Conservation (phyloP, 2,113 vertebrate species). For the Oreamnos americanus region DNA sequence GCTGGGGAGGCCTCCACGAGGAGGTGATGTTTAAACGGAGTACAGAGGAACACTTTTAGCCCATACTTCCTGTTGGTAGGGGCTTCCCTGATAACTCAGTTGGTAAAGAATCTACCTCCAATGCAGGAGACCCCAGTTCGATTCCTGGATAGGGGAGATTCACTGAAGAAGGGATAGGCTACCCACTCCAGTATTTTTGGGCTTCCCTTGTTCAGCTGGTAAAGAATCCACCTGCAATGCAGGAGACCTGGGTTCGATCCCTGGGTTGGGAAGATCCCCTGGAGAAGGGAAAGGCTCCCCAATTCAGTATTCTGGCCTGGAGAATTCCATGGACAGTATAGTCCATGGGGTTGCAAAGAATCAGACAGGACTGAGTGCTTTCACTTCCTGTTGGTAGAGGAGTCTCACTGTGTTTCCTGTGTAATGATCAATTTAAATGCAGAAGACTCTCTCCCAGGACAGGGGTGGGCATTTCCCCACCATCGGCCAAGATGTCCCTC, state of each 20-base stretch:
- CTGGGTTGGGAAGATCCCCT: not conserved
- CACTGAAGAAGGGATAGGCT: not conserved
- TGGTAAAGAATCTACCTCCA: not conserved
- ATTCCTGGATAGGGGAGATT: not conserved
- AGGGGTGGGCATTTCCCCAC: too few species aligned
- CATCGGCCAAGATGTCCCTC: not conserved
- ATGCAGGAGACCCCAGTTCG: not conserved
- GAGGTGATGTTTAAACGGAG: not conserved
- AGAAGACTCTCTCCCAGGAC: not conserved
- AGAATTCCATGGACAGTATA: not conserved
- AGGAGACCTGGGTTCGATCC: not conserved
- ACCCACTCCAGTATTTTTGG: not conserved
- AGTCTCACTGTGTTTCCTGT: not conserved
- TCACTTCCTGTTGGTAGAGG: not conserved
- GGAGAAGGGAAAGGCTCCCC: not conserved
- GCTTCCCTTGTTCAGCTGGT: not conserved
- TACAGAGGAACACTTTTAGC: not conserved
- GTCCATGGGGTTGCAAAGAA: not conserved
- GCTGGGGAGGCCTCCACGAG: not conserved
- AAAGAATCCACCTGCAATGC: not conserved
- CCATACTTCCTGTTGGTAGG: accelerated
- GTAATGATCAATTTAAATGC: accelerated
- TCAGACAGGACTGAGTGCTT: not conserved
- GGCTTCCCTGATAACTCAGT: not conserved
- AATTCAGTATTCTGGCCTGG: not conserved